Conservation (phyloP, 1,140 invertebrate species). For the Portunus trituberculatus region DNA sequence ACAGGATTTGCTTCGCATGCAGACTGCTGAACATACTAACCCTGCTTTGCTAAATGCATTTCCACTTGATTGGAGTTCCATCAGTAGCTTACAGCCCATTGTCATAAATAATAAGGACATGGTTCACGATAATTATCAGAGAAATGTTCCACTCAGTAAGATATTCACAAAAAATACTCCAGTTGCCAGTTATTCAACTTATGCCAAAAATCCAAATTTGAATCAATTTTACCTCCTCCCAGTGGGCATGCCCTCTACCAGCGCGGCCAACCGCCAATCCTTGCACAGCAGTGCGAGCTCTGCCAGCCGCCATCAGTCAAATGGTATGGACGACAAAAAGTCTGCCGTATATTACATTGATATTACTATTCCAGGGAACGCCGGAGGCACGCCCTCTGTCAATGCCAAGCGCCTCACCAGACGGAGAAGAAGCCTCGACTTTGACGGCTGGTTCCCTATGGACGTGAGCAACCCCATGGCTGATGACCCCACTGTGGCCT, state of each 20-base stretch:
- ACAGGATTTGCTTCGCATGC: conserved; percentile 59
- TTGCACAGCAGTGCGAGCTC: neutral
- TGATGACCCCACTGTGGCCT: conserved; percentile 73
- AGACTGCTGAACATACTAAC: conserved; percentile 58
- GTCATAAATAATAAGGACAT: neutral
- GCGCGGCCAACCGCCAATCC: neutral
- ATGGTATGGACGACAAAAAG: neutral
- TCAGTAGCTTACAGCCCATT: conserved; percentile 28
- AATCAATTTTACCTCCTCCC: conserved; percentile 72
- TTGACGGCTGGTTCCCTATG: conserved; percentile 76
- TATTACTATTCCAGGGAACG: conserved; percentile 77
- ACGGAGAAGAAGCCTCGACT: conserved; percentile 64
- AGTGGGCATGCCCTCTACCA: neutral
- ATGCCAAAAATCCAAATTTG: conserved; percentile 34
- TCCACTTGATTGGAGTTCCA: conserved; percentile 13
- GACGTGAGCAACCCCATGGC: conserved; percentile 75
- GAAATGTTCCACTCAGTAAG: neutral
- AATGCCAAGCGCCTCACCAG: conserved; percentile 27
- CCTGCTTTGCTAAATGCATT: conserved; percentile 31
- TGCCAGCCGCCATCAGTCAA: neutral
- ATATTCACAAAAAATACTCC: conserved; percentile 30
- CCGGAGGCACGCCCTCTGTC: conserved; percentile 42
- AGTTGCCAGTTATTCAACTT: conserved; percentile 30
- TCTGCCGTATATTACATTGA: conserved; percentile 76
- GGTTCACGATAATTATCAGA: neutral